Evolutionary conservation across 1,140 invertebrate species (phyloP), one percentile per base, ranked within the genome.

Genomic region (Cyphomyrmex costatus): DNA sequence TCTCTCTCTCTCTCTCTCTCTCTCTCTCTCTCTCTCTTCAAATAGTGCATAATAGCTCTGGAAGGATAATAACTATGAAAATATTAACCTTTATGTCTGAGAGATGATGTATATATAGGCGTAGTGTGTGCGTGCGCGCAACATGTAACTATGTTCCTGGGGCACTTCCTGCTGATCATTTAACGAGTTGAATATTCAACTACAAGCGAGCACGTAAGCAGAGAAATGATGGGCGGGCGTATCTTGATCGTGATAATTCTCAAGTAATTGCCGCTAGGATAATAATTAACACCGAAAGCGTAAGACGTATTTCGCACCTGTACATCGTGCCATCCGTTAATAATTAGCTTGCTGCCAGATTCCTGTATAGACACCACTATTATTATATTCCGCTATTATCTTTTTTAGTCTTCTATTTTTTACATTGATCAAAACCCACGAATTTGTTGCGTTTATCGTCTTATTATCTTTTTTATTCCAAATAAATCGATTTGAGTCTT

Each of bases 171-270:
- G 56, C 79, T 83, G 79, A 74, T 74, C 79, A 74, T 83, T 73
- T 83, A 83, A 83, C 79, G 68, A 83, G 79, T 83, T 83, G 79
- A 83, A 83, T 83, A 83, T 83, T 83, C 79, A 83, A 83, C 79
- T 83, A 83, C 68, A 74, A 83, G 68, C 68, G 36, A 74, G 68
- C 79, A 83, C 79, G 79, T 83, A 83, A 83, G 79, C 79, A 83
- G 68, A 73, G 79, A 83, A 83, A 83, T 83, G 79, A 83, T 74
- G 79, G 79, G 33, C 79, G 68, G 79, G 36, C 36, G 79, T 83
- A 83, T 83, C 79, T 83, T 74, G 79, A 83, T 83, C 79, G 79
- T 46, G 79, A 83, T 83, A 83, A 83, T 83, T 83, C 68, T 73
- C 68, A 60, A 73, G 79, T 83, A 83, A 83, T 83, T 83, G 79